Evolutionary conservation across 1,140 invertebrate genomes (phyloP).

Genomic region (Lineus longissimus): DNA sequence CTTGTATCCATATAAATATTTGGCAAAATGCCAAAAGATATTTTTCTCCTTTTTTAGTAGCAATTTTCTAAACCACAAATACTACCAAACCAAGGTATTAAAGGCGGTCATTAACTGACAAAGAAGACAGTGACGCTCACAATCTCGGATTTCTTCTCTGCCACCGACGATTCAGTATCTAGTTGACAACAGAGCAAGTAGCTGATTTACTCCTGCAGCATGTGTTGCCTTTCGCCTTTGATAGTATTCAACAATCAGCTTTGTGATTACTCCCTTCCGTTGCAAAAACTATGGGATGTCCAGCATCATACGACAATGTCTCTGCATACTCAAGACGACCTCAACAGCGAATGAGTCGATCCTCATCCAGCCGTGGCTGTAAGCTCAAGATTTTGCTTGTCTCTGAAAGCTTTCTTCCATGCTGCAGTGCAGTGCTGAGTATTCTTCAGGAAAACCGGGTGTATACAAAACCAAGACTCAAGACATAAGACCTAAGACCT

Average conservation of each 20-base stretch:
- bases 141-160: no score
- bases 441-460: slow-evolving; percentile 16
- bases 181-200: no score
- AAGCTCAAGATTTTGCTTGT: slow-evolving; percentile 9
- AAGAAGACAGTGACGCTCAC: not conserved
- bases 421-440: not conserved
- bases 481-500: no score
- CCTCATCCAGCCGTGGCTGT: slow-evolving; percentile 12
- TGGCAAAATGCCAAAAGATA: no score
- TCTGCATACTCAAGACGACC: slow-evolving; percentile 8
- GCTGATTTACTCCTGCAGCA: not conserved
- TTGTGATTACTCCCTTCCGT: not conserved
- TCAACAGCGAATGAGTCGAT: slow-evolving; percentile 11
- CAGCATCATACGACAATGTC: slow-evolving; percentile 10
- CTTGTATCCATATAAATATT: no score
- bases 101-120: not conserved
- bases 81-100: no score
- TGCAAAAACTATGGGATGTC: slow-evolving; percentile 15
- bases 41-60: no score
- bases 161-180: no score
- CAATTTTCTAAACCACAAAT: no score
- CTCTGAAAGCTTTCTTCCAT: not conserved
- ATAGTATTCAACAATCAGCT: not conserved
- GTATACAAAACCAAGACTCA: no score
- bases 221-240: not conserved